These are phyloP conservation scores for Acropternis orthonyx DNA, from an alignment of 2,797 vertebrate genomes.

Conservation along the genomic window DNA sequence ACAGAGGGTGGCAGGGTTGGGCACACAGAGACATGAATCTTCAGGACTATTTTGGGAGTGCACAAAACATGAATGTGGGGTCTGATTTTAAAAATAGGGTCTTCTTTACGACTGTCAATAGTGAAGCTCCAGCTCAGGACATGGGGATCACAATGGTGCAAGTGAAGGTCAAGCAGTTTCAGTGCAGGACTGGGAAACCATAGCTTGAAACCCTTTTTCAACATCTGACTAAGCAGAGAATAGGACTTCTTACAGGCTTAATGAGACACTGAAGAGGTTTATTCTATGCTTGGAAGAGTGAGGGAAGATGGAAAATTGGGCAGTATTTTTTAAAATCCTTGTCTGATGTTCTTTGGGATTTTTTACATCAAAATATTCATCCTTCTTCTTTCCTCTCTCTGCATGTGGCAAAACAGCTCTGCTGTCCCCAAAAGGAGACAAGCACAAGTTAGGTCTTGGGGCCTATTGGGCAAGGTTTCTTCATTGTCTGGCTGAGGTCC, in stretches of 20 bases:
- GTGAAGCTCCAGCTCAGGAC: not conserved
- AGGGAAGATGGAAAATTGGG: not conserved
- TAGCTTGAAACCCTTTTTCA: not conserved
- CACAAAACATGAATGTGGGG: not conserved
- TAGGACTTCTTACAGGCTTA: not conserved
- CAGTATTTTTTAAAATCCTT: not conserved
- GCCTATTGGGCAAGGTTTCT: not conserved
- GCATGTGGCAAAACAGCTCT: not conserved
- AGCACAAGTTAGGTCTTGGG: accelerated
- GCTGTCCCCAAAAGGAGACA: not conserved
- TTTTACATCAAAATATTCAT: not conserved
- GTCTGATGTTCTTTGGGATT: not conserved
- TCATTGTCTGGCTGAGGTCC: not conserved
- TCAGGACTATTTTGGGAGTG: not conserved
- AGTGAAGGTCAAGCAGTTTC: not conserved
- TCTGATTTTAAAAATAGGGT: not conserved
- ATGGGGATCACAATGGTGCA: not conserved
- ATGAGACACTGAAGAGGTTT: not conserved
- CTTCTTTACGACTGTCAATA: not conserved
- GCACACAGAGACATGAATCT: not conserved
- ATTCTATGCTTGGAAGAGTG: not conserved
- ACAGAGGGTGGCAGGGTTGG: not conserved
- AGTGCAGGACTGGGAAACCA: not conserved
- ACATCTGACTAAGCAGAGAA: not conserved
- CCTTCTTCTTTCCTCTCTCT: not conserved